Conservation (phyloP, 2,888 invertebrate genomes). For the Harmothoe impar region DNA sequence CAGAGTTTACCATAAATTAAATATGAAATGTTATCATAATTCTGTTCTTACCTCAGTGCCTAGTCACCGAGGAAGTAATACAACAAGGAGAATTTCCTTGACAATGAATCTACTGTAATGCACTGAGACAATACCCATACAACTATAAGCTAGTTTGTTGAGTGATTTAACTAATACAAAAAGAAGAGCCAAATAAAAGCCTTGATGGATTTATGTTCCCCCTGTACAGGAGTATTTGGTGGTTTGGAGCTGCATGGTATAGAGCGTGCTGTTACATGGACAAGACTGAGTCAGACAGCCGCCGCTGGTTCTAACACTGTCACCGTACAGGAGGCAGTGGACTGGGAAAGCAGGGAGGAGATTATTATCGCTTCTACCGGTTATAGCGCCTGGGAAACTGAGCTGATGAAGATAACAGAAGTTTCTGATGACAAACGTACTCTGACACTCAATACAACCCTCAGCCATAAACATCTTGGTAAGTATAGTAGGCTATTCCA, state of each 20-base stretch:
- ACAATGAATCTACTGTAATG: no score
- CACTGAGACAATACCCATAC: no score
- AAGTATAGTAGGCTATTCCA: neutral
- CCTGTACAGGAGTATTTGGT: constrained; percentile 73
- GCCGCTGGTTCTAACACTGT: constrained; percentile 64
- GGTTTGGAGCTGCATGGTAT: constrained; percentile 71
- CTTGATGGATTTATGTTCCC: no score
- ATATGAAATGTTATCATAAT: no score
- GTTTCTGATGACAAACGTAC: constrained; percentile 70
- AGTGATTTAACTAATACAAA: no score
- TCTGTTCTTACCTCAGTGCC: no score
- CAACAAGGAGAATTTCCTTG: neutral
- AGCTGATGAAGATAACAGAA: constrained; percentile 67
- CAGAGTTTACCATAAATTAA: no score
- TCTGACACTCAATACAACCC: constrained; percentile 73
- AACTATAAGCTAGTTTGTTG: no score
- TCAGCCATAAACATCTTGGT: constrained; percentile 74
- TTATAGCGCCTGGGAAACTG: constrained; percentile 67
- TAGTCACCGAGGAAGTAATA: neutral
- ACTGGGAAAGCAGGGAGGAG: constrained; percentile 70
- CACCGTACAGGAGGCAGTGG: constrained; percentile 66
- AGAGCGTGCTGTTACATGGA: constrained; percentile 67
- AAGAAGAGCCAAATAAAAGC: no score
- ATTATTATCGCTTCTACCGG: constrained; percentile 69
- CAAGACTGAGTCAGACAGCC: constrained; percentile 68